Base-by-base conservation (phyloP, 92 coral and sea anemone genomes). In the Epizoanthus stellaris region DNA sequence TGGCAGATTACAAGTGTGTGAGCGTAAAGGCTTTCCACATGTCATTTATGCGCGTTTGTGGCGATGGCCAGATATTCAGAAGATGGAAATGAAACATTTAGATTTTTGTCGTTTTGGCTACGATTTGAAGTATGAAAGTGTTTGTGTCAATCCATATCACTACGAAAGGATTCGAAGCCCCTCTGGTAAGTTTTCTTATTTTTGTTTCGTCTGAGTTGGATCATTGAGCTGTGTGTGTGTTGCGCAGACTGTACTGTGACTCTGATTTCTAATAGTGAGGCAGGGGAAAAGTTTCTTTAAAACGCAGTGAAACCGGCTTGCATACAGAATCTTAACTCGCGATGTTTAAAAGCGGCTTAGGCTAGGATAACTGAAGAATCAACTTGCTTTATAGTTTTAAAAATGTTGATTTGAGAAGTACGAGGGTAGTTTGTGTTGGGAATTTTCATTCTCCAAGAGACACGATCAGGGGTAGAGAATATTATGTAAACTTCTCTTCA, bases 1-100 rank as follows among this genome's bases (percentile, higher is more conserved):
- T 85, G 99, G 99, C 76, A 90, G 99, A 91, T 91, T 97, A 61
- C 99, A 97, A 90, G 99, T 97, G 56, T 97, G 99, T 76, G 99
- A 97, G 72, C 98, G 99, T 86, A 97, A 97, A 83, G 99, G 99
- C 79, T 97, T 97, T 91, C 99, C 99, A 89, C 99, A 97, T 91
- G 99, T 97, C 81, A 97, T 97, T 72, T 97, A 97, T 93, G 98
- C 99, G 61, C 94, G 98, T 17, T 88, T 97, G 30, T 97, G 99
- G 99, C 98, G 99, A 75, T 97, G 99, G 99, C 99, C 99, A 70
- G 99, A 97, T 88, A 97, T 97, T 84, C 99, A 97, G 87, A 97
- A 97, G 86, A 97, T 97, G 99, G 99, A 97, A 88, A 93, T 97
- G 98, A 93, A 95, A 77, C 99, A 97, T 82, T 89, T 95, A 79